Percentiles rank a stretch among this genome's conserved stretches.
Conservation (phyloP, 2,113 vertebrate species). For the Dasyurus viverrinus region DNA sequence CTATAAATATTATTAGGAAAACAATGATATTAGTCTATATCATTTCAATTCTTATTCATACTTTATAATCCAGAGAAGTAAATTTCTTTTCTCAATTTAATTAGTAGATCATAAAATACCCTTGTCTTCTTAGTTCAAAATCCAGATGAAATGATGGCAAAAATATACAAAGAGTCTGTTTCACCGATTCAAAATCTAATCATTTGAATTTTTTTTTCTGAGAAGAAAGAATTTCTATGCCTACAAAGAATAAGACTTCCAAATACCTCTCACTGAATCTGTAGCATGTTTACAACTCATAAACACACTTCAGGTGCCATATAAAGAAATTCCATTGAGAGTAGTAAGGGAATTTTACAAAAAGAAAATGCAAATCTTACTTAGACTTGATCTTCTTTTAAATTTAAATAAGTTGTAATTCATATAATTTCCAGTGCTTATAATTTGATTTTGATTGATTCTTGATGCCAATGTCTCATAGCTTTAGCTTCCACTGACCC, state of each 20-base stretch:
- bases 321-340: not conserved
- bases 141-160: not conserved
- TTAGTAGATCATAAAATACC: slow-evolving; percentile 5
- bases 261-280: not conserved
- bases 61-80: not conserved
- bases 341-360: not conserved
- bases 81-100: not conserved
- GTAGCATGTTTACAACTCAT: not conserved
- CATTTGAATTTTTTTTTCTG: slow-evolving; percentile 10
- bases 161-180: not conserved
- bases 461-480: no score
- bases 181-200: not conserved
- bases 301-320: not conserved
- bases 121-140: slow-evolving; percentile 30
- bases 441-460: not conserved
- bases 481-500: no score
- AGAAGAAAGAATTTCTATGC: not conserved
- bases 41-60: slow-evolving; percentile 21
- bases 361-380: not conserved
- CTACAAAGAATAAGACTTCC: not conserved
- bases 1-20: not conserved
- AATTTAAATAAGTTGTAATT: not conserved
- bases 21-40: not conserved
- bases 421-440: slow-evolving; percentile 34
- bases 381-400: not conserved